Evolutionary conservation across 1,140 invertebrate genomes (phyloP).

Genomic region (Pararge aegeria): DNA sequence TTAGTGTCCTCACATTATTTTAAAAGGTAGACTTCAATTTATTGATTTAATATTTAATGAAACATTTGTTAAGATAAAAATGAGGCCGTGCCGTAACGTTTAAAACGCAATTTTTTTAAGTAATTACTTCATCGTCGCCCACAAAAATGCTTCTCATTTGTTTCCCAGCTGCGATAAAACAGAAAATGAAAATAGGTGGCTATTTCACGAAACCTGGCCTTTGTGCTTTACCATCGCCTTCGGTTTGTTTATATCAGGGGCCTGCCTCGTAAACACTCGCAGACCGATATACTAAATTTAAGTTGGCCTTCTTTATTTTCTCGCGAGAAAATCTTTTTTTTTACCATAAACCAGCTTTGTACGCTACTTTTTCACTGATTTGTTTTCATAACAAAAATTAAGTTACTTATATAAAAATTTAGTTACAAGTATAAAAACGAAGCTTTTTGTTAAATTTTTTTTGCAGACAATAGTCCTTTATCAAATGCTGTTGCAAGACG

Average conservation of each 20-base stretch:
- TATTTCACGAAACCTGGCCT: constrained; percentile 60
- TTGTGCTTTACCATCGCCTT: constrained; percentile 64
- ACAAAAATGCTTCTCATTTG: constrained; percentile 36
- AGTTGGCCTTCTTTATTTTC: constrained; percentile 68
- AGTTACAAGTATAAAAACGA: no score
- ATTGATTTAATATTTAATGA: constrained; percentile 14
- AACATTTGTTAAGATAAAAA: constrained; percentile 8
- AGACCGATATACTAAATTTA: constrained; percentile 70
- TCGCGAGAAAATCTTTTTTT: constrained; percentile 49
- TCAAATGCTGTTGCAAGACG: no score
- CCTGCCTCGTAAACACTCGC: constrained; percentile 69
- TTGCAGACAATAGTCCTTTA: not conserved
- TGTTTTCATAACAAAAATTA: not conserved
- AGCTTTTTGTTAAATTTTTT: not conserved
- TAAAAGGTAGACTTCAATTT: not conserved
- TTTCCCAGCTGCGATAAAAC: constrained; percentile 41
- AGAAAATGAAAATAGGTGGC: constrained; percentile 52
- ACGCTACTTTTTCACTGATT: not conserved
- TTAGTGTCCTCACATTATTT: no score
- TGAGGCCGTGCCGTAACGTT: constrained; percentile 9
- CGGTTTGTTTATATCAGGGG: constrained; percentile 71
- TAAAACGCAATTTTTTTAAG: constrained; percentile 22
- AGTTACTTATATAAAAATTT: not conserved
- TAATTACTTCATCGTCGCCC: constrained; percentile 25
- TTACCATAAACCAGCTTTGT: constrained; percentile 27